Conservation (phyloP, 1,140 invertebrate species). For the Callitettix versicolor region DNA sequence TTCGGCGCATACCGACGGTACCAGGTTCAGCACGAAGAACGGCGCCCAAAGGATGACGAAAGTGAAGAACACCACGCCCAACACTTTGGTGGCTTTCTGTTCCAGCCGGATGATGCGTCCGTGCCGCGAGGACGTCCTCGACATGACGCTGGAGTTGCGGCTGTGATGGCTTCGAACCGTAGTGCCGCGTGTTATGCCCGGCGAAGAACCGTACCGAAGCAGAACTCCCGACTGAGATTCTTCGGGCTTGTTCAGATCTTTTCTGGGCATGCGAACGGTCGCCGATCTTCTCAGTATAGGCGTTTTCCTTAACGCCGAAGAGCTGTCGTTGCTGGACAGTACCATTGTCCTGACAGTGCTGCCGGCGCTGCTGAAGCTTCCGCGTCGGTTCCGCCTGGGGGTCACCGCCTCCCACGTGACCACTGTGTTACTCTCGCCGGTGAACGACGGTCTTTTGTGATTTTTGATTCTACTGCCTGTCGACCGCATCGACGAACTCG, state of each 20-base stretch:
- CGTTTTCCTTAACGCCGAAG: neutral
- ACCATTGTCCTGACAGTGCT: conserved; percentile 18
- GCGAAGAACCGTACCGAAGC: conserved; percentile 17
- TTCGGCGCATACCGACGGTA: conserved; percentile 63
- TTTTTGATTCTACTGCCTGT: neutral
- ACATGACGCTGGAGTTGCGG: conserved; percentile 67
- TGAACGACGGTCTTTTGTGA: neutral
- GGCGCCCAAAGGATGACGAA: conserved; percentile 90
- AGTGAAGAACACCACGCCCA: conserved; percentile 86
- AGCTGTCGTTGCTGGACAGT: conserved; percentile 2
- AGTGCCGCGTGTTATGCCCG: conserved; percentile 31
- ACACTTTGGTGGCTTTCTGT: conserved; percentile 88
- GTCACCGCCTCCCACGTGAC: conserved; percentile 21
- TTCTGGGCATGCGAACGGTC: conserved; percentile 32
- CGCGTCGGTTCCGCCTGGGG: conserved; percentile 11
- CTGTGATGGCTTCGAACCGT: conserved; percentile 50
- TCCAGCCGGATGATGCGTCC: conserved; percentile 71
- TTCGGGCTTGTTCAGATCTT: neutral
- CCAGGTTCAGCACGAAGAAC: conserved; percentile 81
- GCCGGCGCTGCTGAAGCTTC: conserved; percentile 17
- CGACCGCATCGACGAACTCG: conserved; percentile 1
- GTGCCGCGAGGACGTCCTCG: conserved; percentile 64
- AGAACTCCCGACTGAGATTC: neutral
- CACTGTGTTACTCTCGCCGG: conserved; percentile 14
- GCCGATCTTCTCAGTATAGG: conserved; percentile 40